phyloP scores from a whole-genome alignment of 2,888 invertebrate genomes.

The Athalia cordata region DNA sequence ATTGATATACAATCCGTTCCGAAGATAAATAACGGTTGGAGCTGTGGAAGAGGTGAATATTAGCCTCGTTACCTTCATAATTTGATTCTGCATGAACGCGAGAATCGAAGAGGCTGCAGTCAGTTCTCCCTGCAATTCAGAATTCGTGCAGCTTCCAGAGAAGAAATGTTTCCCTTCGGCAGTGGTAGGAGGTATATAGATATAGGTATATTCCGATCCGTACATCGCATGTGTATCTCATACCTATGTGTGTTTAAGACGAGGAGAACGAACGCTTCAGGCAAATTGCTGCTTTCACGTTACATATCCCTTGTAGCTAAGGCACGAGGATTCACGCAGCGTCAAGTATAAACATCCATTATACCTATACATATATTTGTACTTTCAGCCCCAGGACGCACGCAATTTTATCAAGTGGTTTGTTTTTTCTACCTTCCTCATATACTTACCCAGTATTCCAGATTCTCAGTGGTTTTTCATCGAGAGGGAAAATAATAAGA shows the following conservation, averaged over 20 bases:
- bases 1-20: too few relatives aligned
- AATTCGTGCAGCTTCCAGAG: neutral
- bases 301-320: too few relatives aligned
- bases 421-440: neutral
- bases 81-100: too few relatives aligned
- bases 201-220: neutral
- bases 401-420: constrained; percentile 12
- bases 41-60: too few relatives aligned
- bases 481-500: too few relatives aligned
- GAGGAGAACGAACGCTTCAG: too few relatives aligned
- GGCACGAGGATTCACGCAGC: too few relatives aligned
- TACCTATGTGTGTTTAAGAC: neutral
- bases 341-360: too few relatives aligned
- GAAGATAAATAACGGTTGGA: too few relatives aligned
- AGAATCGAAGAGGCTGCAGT: neutral
- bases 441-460: constrained; percentile 18
- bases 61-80: too few relatives aligned
- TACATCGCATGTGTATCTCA: neutral
- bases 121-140: neutral
- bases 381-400: neutral
- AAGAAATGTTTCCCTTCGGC: too few relatives aligned
- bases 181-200: neutral
- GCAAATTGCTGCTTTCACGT: too few relatives aligned
- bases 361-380: neutral
- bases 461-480: neutral